Evolutionary conservation across 2,888 invertebrate genomes (phyloP), one percentile per base, ranked within the genome.

Genomic region (Trichogramma evanescens): DNA sequence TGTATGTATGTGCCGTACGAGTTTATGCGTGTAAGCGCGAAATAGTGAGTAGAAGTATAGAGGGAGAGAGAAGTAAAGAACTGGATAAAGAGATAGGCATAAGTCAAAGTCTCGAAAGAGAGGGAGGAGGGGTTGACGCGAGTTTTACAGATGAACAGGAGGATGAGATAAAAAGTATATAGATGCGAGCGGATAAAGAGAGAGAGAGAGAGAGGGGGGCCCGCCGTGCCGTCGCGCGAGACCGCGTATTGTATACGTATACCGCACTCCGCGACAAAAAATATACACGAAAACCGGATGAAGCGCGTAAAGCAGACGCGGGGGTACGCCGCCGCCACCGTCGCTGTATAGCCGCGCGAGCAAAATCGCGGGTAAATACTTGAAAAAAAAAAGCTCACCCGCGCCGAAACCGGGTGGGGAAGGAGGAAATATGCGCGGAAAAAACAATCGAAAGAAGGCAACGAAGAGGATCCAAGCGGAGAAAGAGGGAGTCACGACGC

Each of bases 221-320:
- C n/a, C 41, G 57, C n/a, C 41, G 57, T 6, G 43, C 43, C 7
- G 52, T 56, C 13, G 54, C 44, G 13, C 26, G 38, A 49, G 53
- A 50, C 26, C 26, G 26, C 26, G 26, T 26, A 26, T 26, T 26
- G 26, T 26, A 26, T 26, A 26, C 26, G 26, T 26, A 26, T 26
- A 26, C 2, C 26, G 26, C 26, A 26, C 26, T 26, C 3, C 26
- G 26, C 26, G 26, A 26, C 26, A 26, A 26, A 26, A 26, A 26
- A 26, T 26, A 26, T 26, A 26, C 50, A 50, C 54, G 57, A 54
- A 57, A 61, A 54, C 41, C 38, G 56, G 50, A 56, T 42, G 56
- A n/a, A 10, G 45, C n/a, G 44, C 26, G 26, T 26, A 48, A 48
- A 7, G 55, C 41, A 42, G 42, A 54, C 9, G 42, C 5, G 3